Conservation (phyloP, 1,140 invertebrate genomes). For the Cataglyphis hispanica region DNA sequence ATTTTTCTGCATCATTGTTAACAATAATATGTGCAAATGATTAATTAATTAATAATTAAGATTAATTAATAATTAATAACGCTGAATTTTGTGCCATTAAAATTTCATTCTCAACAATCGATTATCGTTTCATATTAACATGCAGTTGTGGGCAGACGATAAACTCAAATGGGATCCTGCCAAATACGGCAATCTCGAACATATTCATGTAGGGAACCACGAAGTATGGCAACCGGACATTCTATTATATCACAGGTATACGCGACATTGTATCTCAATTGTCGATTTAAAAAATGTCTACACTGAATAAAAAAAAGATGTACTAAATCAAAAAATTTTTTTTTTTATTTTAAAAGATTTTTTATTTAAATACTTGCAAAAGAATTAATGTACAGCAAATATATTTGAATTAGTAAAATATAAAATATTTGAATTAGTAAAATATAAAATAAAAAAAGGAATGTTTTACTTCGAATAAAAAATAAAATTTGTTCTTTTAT, state of each 20-base stretch:
- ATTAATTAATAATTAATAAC: neutral
- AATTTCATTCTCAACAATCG: neutral
- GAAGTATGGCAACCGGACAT: conserved; percentile 91
- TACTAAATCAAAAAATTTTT: too few relatives aligned
- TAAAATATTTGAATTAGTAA: too few relatives aligned
- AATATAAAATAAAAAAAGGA: too few relatives aligned
- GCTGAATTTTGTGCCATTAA: neutral
- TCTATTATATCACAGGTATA: conserved; percentile 89
- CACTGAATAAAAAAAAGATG: neutral
- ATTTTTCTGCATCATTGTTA: too few relatives aligned
- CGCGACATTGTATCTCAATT: conserved; percentile 14
- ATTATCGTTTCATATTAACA: neutral
- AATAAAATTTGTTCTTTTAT: too few relatives aligned
- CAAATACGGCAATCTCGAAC: conserved; percentile 88
- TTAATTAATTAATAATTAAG: conserved; percentile 2
- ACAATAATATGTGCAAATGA: neutral
- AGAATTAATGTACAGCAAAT: too few relatives aligned
- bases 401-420: too few relatives aligned
- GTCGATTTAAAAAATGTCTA: neutral
- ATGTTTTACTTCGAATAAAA: too few relatives aligned
- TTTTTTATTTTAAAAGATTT: too few relatives aligned
- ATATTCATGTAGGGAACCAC: conserved; percentile 88
- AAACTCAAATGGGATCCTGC: conserved; percentile 89
- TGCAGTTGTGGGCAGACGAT: conserved; percentile 89
- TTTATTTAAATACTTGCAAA: too few relatives aligned